phyloP scores from a whole-genome alignment of 2,797 vertebrate species.

The Siniperca obscura region DNA sequence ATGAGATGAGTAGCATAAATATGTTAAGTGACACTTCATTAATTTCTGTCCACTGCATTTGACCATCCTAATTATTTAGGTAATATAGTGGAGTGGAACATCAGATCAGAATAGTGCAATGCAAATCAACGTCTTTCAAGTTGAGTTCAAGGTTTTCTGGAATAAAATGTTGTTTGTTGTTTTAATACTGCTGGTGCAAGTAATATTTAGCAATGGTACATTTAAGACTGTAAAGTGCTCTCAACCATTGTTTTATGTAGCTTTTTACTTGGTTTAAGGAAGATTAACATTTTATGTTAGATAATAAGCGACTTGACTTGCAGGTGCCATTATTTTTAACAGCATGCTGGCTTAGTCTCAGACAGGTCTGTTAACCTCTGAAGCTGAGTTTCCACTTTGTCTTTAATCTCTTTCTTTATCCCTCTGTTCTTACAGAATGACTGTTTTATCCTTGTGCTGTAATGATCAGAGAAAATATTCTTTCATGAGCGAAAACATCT shows the following conservation, averaged over 20 bases:
- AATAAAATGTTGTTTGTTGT: neutral
- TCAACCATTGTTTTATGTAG: conserved; percentile 24
- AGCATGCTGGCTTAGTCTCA: conserved; percentile 36
- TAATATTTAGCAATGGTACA: conserved; percentile 23
- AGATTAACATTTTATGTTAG: conserved; percentile 19
- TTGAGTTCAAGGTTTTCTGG: neutral
- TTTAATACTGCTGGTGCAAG: neutral
- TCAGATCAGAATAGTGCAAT: neutral
- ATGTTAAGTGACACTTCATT: neutral
- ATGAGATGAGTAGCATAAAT: neutral
- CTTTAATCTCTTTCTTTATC: conserved; percentile 14
- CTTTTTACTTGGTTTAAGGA: conserved; percentile 28
- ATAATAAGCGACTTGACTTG: conserved; percentile 22
- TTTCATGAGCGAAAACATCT: conserved; percentile 14
- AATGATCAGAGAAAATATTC: conserved; percentile 3
- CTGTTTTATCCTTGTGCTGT: neutral
- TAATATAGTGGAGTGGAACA: neutral
- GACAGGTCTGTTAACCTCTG: conserved; percentile 19
- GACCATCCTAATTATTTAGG: neutral
- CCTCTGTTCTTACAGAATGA: neutral
- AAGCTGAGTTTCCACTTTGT: conserved; percentile 20
- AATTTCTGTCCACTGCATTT: neutral
- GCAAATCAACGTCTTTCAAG: neutral
- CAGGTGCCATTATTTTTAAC: conserved; percentile 27
- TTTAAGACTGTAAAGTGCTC: conserved; percentile 1